Evolutionary conservation across 2,113 vertebrate genomes (phyloP).

Genomic region (Nothocercus nigrocapillus): DNA sequence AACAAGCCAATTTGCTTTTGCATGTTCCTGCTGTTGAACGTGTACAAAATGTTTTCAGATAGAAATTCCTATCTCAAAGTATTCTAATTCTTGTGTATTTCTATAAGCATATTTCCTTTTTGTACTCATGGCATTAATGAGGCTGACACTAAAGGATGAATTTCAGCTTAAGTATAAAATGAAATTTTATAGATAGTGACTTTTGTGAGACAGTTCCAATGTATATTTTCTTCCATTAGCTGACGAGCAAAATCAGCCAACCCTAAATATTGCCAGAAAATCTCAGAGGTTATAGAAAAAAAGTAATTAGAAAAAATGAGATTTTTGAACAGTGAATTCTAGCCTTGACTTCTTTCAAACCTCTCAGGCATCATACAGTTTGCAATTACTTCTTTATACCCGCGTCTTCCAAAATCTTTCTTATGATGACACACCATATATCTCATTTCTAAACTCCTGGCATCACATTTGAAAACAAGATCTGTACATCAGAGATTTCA

Average conservation of each 20-base stretch:
- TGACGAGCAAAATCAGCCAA: background rate
- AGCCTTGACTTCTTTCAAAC: background rate
- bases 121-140: background rate
- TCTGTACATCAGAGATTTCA: background rate
- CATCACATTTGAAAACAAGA: accelerated
- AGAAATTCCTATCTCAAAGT: background rate
- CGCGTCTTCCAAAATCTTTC: background rate
- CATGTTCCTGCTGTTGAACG: background rate
- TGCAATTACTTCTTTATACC: background rate
- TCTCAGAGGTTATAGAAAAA: background rate
- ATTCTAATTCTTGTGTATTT: background rate
- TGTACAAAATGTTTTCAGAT: background rate
- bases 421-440: background rate
- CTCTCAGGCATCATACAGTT: background rate
- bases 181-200: background rate
- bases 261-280: background rate
- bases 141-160: background rate
- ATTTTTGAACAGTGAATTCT: background rate
- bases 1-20: background rate
- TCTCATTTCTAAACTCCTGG: background rate
- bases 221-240: background rate
- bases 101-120: background rate
- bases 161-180: background rate
- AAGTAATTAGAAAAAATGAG: background rate
- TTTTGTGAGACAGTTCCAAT: background rate